phyloP scores from a whole-genome alignment of 2,113 vertebrate genomes.

The Melozone crissalis region DNA sequence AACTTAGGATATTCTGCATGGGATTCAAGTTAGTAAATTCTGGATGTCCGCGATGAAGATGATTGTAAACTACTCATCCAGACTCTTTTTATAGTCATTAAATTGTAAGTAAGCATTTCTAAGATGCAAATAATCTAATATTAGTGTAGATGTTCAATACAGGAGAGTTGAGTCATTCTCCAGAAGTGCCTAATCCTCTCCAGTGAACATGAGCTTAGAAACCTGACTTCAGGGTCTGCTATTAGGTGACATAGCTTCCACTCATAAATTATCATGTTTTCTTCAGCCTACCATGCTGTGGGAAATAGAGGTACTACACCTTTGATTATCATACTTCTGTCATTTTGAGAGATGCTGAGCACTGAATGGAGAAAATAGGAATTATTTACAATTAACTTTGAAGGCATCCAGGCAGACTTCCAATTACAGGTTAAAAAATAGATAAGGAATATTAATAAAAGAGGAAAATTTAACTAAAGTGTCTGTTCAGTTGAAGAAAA shows the following conservation, averaged over 20 bases:
- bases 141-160: not conserved
- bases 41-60: not conserved
- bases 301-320: not conserved
- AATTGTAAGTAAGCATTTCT: not conserved
- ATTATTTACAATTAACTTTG: not conserved
- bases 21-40: not conserved
- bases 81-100: not conserved
- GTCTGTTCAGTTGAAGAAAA: not conserved
- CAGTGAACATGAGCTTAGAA: not conserved
- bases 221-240: not conserved
- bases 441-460: not conserved
- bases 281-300: not conserved
- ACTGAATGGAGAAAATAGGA: not conserved
- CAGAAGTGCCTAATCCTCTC: not conserved
- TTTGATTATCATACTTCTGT: not conserved
- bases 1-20: not conserved
- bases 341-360: not conserved
- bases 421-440: not conserved
- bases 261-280: not conserved
- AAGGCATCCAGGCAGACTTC: not conserved
- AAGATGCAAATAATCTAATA: not conserved
- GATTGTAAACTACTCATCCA: not conserved
- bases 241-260: not conserved
- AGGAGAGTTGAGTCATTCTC: not conserved
- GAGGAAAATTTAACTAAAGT: not conserved